A percentile compares a stretch with the other conserved stretches of the same genome.
These are phyloP conservation scores for Menura novaehollandiae DNA, from an alignment of 2,113 vertebrate genomes.

Conservation along the genomic window DNA sequence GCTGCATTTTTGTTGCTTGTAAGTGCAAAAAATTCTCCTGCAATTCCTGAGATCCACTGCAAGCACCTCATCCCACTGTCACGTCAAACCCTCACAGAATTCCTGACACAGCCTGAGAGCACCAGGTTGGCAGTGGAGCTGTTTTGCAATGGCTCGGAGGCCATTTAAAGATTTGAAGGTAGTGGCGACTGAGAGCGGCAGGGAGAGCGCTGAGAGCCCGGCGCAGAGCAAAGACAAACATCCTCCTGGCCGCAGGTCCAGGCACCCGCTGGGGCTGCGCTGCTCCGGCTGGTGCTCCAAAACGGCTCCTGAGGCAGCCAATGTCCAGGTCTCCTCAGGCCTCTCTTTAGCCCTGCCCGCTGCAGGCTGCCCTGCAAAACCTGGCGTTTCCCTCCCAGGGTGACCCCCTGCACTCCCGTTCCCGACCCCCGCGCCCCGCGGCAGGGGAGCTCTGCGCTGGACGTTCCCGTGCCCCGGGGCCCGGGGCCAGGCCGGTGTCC, in stretches of 20 bases:
- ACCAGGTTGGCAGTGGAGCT: background rate
- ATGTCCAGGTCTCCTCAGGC: background rate
- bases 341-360: background rate
- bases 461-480: background rate
- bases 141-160: background rate
- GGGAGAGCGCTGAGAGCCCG: background rate
- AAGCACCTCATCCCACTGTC: background rate
- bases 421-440: background rate
- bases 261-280: background rate
- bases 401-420: rapidly evolving
- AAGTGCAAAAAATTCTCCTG: background rate
- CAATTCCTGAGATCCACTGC: background rate
- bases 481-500: background rate
- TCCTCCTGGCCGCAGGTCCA: background rate
- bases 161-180: background rate
- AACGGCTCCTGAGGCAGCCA: background rate
- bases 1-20: background rate
- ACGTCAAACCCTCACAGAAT: background rate
- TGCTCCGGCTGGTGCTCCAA: background rate
- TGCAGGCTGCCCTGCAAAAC: background rate
- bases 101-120: background rate
- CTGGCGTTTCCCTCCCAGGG: background rate
- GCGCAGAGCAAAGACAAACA: background rate
- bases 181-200: background rate
- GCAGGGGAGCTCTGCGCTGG: background rate